Evolutionary conservation across 2,797 vertebrate genomes (phyloP).

Genomic region (Etheostoma perlongum): DNA sequence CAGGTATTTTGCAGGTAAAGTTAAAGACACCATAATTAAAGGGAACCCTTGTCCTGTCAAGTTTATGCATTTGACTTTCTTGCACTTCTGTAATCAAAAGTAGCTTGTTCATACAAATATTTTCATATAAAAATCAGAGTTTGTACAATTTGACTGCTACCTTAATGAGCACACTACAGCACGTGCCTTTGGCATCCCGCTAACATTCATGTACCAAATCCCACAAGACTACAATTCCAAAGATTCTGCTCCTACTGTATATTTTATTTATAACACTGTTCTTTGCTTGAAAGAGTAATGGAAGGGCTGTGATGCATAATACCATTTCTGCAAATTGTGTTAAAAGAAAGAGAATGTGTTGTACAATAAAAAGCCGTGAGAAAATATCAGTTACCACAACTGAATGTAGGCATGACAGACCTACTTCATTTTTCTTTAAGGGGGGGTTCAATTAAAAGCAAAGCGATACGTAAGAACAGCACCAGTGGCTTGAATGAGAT

Average conservation of each 20-base stretch:
- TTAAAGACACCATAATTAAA: slow-evolving; percentile 53
- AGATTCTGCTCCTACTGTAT: slow-evolving; percentile 53
- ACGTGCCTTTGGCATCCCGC: slow-evolving; percentile 62
- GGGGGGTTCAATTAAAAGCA: slow-evolving; percentile 9
- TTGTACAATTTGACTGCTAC: slow-evolving; percentile 74
- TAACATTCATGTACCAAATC: slow-evolving; percentile 71
- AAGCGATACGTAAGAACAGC: slow-evolving; percentile 37
- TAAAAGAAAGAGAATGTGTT: slow-evolving; percentile 15
- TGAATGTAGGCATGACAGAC: slow-evolving; percentile 8
- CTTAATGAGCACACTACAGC: slow-evolving; percentile 70
- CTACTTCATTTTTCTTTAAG: slow-evolving; percentile 11
- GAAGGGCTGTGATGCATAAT: slow-evolving; percentile 39
- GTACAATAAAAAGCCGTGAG: slow-evolving; percentile 10
- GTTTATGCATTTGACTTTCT: slow-evolving; percentile 65
- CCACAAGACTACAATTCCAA: slow-evolving; percentile 63
- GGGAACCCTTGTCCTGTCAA: slow-evolving; percentile 56
- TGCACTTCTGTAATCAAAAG: slow-evolving; percentile 70
- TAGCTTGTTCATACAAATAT: slow-evolving; percentile 72
- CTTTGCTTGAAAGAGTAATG: slow-evolving; percentile 33
- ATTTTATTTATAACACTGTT: slow-evolving; percentile 49
- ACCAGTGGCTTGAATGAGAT: slow-evolving; percentile 28
- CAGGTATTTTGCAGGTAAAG: slow-evolving; percentile 9
- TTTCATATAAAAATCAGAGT: slow-evolving; percentile 77
- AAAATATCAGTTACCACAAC: slow-evolving; percentile 9
- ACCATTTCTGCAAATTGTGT: slow-evolving; percentile 34